Base-by-base conservation (phyloP, 2,888 invertebrate species). In the Cantharis nigra region DNA sequence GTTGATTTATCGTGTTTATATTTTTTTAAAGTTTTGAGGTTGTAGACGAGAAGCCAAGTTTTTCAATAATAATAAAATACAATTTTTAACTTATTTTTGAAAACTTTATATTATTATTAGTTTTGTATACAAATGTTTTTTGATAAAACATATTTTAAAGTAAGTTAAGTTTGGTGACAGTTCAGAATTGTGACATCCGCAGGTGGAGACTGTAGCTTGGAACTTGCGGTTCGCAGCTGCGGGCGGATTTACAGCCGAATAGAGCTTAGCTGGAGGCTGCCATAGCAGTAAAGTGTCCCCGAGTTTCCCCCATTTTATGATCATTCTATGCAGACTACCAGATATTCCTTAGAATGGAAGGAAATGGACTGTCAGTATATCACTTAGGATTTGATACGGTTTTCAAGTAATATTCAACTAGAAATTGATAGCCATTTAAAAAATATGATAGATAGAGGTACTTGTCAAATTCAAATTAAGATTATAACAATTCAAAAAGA, bases 221-320 rank as follows among this genome's bases (percentile, higher is more conserved):
- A 79, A 78, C 74, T 78, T 79, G 78, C 73, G 80, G 79, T 81
- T 82, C 81, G 80, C 83, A 83, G 83, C 83, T 83, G 83, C 82
- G 82, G 79, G 81, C 81, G 84, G 85, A 85, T 85, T 85, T 85
- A 85, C 85, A 84, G 80, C 83, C 83, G 83, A 80, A 81, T 82
- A 83, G 85, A 82, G 85, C 85, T 85, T 85, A 85, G 81, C 84
- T 81, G 80, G 82, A 82, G 82, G 82, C 82, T 82, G 83, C 83
- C 84, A 81, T 83, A 83, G 83, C 82, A 83, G 83, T 84, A 83
- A 85, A 85, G 83, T 82, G 84, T 83, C 83, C 83, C 81, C 74
- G 79, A 82, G 80, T 82, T 82, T 81, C 83, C 82, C 82, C 80
- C 80, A 83, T 83, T 85, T 85, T 85, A 85, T 83, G 84, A 85